Evolutionary conservation across 2,888 invertebrate genomes (phyloP).

Genomic region (Halictus ligatus): DNA sequence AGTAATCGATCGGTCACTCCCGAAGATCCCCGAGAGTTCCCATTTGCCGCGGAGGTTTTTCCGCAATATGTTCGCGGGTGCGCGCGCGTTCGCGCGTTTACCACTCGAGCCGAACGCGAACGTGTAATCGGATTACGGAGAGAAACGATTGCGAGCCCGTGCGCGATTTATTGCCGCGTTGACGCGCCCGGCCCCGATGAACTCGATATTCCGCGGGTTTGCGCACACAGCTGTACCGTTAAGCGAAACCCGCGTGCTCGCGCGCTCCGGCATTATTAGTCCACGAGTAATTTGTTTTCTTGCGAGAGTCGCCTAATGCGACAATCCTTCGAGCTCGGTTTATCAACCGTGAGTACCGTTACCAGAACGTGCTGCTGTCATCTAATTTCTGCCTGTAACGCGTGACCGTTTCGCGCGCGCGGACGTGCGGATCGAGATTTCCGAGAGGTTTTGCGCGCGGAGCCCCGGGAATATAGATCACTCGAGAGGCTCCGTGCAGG

Average conservation of each 20-base stretch:
- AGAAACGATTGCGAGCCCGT: slow-evolving; percentile 20
- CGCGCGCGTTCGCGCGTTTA: background rate
- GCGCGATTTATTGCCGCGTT: slow-evolving; percentile 24
- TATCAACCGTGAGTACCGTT: slow-evolving; percentile 47
- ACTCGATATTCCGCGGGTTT: slow-evolving; percentile 17
- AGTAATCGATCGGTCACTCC: background rate
- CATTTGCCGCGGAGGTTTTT: background rate
- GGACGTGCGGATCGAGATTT: slow-evolving; percentile 29
- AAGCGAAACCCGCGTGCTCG: background rate
- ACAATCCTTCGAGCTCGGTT: slow-evolving; percentile 41
- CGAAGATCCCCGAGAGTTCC: background rate
- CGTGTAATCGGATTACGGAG: slow-evolving; percentile 28
- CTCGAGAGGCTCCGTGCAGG: background rate
- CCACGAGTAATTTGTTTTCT: slow-evolving; percentile 55
- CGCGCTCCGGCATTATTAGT: slow-evolving; percentile 42
- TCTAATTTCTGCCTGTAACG: slow-evolving; percentile 52
- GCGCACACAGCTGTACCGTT: slow-evolving; percentile 41
- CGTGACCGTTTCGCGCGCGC: slow-evolving; percentile 39
- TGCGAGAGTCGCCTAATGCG: slow-evolving; percentile 41
- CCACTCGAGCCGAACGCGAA: background rate
- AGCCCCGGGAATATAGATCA: slow-evolving; percentile 11
- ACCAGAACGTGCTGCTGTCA: slow-evolving; percentile 50
- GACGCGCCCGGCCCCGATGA: slow-evolving; percentile 22
- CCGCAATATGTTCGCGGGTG: too few species aligned
- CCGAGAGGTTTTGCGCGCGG: slow-evolving; percentile 13